These are phyloP conservation scores for Amblyornis subalaris DNA, from an alignment of 2,113 vertebrate species.

Conservation along the genomic window DNA sequence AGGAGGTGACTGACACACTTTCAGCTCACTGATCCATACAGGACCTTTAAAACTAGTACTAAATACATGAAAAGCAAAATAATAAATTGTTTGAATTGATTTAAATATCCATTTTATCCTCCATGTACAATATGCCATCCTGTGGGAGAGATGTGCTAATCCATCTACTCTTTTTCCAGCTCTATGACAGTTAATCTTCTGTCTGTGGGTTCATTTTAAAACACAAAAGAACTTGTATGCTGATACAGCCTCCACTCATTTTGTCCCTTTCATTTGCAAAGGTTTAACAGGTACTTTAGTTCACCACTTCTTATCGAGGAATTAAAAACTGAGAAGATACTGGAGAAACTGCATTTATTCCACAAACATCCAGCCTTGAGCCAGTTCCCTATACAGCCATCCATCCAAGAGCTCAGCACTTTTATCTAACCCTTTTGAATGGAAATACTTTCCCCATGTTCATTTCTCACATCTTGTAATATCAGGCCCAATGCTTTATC, in stretches of 20 bases:
- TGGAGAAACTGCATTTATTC: neutral
- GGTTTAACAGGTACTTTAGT: neutral
- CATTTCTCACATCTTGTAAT: neutral
- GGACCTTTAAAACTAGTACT: conserved; percentile 1
- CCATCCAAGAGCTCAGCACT: neutral
- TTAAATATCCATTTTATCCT: conserved; percentile 7
- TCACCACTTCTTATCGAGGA: neutral
- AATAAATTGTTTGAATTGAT: neutral
- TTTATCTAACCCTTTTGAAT: neutral
- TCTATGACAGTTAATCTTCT: neutral
- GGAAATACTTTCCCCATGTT: neutral
- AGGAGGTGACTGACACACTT: conserved; percentile 40
- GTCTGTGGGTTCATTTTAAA: neutral
- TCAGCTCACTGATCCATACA: conserved; percentile 10
- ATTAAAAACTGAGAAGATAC: neutral
- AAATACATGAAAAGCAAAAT: neutral
- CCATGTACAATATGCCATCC: conserved; percentile 7
- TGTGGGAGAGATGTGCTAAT: conserved; percentile 42
- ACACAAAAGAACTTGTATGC: neutral
- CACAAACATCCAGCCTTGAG: neutral
- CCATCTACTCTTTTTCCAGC: conserved; percentile 4
- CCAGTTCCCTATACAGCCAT: neutral
- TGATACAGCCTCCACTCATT: neutral
- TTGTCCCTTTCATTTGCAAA: neutral
- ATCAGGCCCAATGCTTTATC: neutral